Evolutionary conservation across 1,140 invertebrate species (phyloP).

Genomic region (Cylas formicarius): DNA sequence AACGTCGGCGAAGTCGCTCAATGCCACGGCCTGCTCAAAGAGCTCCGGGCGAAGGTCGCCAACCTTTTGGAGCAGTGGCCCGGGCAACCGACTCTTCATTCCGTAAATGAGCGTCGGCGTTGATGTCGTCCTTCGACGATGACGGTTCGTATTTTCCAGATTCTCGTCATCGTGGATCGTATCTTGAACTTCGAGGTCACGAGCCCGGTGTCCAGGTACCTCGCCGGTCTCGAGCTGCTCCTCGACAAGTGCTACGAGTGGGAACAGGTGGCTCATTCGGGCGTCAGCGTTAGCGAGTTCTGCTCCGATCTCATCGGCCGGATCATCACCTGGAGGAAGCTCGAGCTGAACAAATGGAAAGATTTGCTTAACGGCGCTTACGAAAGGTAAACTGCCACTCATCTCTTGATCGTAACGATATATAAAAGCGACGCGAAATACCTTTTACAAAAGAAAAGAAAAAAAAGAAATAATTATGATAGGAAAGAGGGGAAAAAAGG

Average conservation of each 20-base stretch:
- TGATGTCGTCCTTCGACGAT: conserved; percentile 4
- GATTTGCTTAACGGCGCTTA: conserved; percentile 61
- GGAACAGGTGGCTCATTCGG: conserved; percentile 84
- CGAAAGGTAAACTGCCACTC: conserved; percentile 42
- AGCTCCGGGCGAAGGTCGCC: conserved; percentile 55
- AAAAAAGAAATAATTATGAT: no score
- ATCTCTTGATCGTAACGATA: no score
- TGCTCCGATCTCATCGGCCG: conserved; percentile 65
- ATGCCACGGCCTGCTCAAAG: conserved; percentile 61
- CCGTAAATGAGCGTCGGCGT: conserved; percentile 47
- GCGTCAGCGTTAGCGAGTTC: conserved; percentile 70
- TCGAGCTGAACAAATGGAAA: conserved; percentile 85
- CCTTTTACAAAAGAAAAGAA: no score
- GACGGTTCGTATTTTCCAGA: conserved; percentile 25
- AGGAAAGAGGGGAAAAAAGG: no score
- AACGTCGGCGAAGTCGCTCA: conserved; percentile 70
- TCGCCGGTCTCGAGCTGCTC: conserved; percentile 85
- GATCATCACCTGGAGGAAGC: conserved; percentile 84
- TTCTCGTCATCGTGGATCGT: conserved; percentile 56
- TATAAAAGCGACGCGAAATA: no score
- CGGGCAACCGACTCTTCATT: conserved; percentile 78
- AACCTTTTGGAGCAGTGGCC: conserved; percentile 77
- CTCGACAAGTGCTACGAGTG: conserved; percentile 79
- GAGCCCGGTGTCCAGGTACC: conserved; percentile 77
- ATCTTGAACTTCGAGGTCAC: conserved; percentile 73